phyloP scores from a whole-genome alignment of 2,888 invertebrate genomes.

The Sicus ferrugineus region DNA sequence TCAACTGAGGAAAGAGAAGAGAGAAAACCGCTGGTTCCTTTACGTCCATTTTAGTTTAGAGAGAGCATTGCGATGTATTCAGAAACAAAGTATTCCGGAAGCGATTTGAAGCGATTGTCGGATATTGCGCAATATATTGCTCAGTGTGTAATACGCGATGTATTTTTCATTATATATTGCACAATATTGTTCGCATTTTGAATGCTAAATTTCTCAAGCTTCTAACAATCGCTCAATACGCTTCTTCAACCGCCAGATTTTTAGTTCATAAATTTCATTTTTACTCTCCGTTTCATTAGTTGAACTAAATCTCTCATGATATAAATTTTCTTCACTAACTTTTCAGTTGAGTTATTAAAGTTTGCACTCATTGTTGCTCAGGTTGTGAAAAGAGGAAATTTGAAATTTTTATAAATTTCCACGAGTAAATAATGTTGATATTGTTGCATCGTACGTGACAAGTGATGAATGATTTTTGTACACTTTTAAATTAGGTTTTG shows the following conservation, averaged over 20 bases:
- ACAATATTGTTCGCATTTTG: neutral
- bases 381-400: constrained; percentile 58
- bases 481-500: constrained; percentile 19
- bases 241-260: neutral
- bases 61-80: constrained; percentile 4
- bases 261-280: neutral
- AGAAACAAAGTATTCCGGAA: neutral
- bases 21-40: constrained; percentile 30
- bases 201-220: neutral
- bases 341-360: neutral
- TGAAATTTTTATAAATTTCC: constrained; percentile 7
- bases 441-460: constrained; percentile 35
- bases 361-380: constrained; percentile 52
- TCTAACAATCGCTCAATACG: neutral
- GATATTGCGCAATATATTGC: neutral
- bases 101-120: neutral
- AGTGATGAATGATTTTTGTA: constrained; percentile 34
- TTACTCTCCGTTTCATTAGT: neutral
- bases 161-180: neutral
- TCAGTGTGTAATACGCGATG: no score
- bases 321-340: no score
- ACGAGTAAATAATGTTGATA: constrained; percentile 30
- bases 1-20: constrained; percentile 12
- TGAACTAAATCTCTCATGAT: neutral
- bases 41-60: constrained; percentile 34